phyloP scores from a whole-genome alignment of 1,140 invertebrate species.

The Hypothenemus hampei region DNA sequence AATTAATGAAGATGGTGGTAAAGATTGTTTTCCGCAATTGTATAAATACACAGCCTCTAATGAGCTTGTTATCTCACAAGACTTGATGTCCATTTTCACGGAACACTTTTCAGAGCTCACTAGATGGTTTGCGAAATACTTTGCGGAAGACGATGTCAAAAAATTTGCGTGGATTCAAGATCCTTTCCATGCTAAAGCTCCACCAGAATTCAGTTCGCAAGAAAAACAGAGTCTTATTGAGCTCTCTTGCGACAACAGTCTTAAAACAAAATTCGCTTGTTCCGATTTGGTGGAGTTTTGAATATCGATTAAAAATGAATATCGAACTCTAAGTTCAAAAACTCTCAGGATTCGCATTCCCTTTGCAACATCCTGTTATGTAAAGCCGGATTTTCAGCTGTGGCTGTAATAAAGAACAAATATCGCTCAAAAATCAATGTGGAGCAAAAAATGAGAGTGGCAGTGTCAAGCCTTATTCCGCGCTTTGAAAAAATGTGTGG shows the following conservation, averaged over 20 bases:
- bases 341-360: conserved; percentile 28
- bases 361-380: conserved; percentile 38
- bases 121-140: conserved; percentile 28
- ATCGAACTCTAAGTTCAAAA: conserved; percentile 19
- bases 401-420: conserved; percentile 38
- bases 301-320: conserved; percentile 5
- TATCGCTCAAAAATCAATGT: conserved; percentile 35
- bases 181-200: conserved; percentile 31
- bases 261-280: conserved; percentile 25
- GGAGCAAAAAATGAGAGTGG: conserved; percentile 39
- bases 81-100: conserved; percentile 17
- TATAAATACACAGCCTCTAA: conserved; percentile 31
- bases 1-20: no score
- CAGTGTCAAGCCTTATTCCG: conserved; percentile 31
- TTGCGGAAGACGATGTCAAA: conserved; percentile 27
- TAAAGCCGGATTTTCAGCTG: conserved; percentile 37
- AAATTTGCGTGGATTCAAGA: conserved; percentile 34
- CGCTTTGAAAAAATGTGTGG: conserved; percentile 26
- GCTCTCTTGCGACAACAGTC: conserved; percentile 33
- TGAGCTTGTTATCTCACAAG: conserved; percentile 28
- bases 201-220: conserved; percentile 30
- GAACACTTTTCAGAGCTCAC: conserved; percentile 23
- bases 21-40: conserved; percentile 30
- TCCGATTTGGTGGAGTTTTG: conserved; percentile 22
- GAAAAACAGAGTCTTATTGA: conserved; percentile 32